Evolutionary conservation across 2,113 vertebrate genomes (phyloP), one percentile per base, ranked within the genome.

Genomic region (Noturus placidus): DNA sequence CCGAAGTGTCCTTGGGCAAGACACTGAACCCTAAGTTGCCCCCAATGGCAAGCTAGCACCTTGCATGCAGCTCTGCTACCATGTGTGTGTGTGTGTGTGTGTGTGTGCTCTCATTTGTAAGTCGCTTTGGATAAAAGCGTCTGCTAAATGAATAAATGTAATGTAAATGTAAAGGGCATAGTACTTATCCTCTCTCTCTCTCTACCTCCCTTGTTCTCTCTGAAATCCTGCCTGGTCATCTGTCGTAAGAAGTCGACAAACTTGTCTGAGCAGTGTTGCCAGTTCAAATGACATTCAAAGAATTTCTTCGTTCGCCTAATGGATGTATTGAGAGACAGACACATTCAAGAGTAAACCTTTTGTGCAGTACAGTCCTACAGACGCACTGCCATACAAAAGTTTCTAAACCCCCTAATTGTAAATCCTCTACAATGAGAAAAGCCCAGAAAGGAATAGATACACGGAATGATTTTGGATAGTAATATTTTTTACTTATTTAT

Each of bases 201-300:
- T 3, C 0, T 72, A 33, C 0, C 2, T 72, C 33, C 10, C 17
- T 25, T 38, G 59, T 30, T 10, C 10, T 59, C 54, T 25, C 30
- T 57, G 1, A 81, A 52, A 77, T 38, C 30, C 56, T 81, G 33
- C 20, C 7, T 6, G 67, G 6, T 70, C 81, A 69, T 74, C 30
- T 54, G 13, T 20, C 38, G 25, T 19, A 57, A 56, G 15, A 52
- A 69, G 56, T 52, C 0, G 61, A 86, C 30, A 38, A 27, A 86
- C 85, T 35, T 19, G 85, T 86, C 30, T 22, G 56, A 52, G 72
- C 25, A 65, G 83, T 76, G 54, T 30, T 79, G 20, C 59, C 15
- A n/a, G 6, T 25, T 54, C 33, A 20, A 38, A 46, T 5, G 14
- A 19, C 46, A 33, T 84, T 84, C 63, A 69, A 14, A 33, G 27